Evolutionary conservation across 2,797 vertebrate genomes (phyloP), one percentile per base, ranked within the genome.

Genomic region (Falco peregrinus): DNA sequence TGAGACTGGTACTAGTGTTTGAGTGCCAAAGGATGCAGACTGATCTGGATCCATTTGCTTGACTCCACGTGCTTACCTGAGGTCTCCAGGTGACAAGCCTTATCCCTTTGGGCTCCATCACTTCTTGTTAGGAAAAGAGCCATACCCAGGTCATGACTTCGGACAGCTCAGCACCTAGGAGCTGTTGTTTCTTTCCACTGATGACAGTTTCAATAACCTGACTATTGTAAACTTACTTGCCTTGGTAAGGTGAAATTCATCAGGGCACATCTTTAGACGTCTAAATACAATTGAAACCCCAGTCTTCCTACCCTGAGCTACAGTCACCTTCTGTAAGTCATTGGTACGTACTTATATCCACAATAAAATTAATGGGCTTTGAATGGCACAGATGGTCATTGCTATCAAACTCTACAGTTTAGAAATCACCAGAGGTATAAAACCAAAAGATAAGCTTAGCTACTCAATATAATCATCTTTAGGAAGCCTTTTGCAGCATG

Each of bases 291-390:
- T 33, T 63, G 43, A 90, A 95, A 86, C 63, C 1, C 4, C 13
- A 31, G 0, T 69, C 63, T 76, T 91, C 43, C 35, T 87, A 59
- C 33, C 57, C 11, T 57, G 22, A 43, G 22, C 76, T 71, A 41
- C 33, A 61, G 43, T 84, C 75, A 87, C 51, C 39, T 83, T 93
- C 79, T 5, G 0, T 63, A 87, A 78, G 51, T 79, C 74, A 63
- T 50, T 59, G 67, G 21, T 73, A 76, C 7, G 12, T 63, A 57
- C 9, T 31, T 75, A 51, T 10, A 69, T 6, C 35, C 69, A 76
- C 39, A 84, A 54, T 89, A 73, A 94, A 96, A 90, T 76, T 86
- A 93, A 87, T 87, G 67, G 19, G 5, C 53, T 94, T 77, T 94
- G 84, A 87, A 87, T 65, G 59, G 19, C 71, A 84, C 59, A 79